Evolutionary conservation across 2,113 vertebrate species (phyloP).

Genomic region (Capricornis sumatraensis): DNA sequence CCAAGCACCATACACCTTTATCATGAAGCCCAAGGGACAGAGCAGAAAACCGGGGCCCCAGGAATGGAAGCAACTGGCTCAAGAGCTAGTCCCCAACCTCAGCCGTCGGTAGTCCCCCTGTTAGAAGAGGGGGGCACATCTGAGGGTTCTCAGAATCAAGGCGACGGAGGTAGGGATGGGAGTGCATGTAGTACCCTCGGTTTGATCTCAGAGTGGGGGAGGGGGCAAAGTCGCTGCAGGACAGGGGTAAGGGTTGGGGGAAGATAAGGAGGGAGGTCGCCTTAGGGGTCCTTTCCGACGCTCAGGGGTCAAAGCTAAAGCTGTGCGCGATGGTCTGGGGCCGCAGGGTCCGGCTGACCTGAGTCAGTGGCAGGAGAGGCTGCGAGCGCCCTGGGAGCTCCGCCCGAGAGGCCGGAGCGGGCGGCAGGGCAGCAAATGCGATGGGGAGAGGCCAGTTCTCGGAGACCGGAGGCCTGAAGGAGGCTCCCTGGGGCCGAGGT

Average conservation of each 20-base stretch:
- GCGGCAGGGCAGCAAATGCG: neutral
- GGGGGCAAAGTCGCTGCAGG: neutral
- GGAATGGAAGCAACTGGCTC: neutral
- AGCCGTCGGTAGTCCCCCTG: neutral
- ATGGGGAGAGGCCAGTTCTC: neutral
- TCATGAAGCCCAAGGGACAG: neutral
- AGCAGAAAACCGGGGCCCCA: neutral
- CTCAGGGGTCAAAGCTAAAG: neutral
- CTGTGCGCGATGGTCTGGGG: neutral
- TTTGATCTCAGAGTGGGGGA: neutral
- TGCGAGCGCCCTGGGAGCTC: neutral
- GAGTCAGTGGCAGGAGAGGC: fast-evolving
- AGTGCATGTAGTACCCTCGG: fast-evolving
- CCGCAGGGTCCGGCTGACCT: neutral
- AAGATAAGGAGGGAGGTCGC: neutral
- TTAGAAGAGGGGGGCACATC: neutral
- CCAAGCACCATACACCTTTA: neutral
- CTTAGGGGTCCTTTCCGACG: neutral
- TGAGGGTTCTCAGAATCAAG: neutral
- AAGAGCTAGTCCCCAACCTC: neutral
- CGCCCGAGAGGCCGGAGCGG: fast-evolving
- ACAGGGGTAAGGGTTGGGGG: neutral
- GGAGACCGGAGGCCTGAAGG: neutral
- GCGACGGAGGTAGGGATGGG: neutral
- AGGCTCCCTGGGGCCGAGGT: neutral